These are phyloP conservation scores for Lepus townsendii DNA, from an alignment of 2,797 vertebrate species.

Conservation along the genomic window DNA sequence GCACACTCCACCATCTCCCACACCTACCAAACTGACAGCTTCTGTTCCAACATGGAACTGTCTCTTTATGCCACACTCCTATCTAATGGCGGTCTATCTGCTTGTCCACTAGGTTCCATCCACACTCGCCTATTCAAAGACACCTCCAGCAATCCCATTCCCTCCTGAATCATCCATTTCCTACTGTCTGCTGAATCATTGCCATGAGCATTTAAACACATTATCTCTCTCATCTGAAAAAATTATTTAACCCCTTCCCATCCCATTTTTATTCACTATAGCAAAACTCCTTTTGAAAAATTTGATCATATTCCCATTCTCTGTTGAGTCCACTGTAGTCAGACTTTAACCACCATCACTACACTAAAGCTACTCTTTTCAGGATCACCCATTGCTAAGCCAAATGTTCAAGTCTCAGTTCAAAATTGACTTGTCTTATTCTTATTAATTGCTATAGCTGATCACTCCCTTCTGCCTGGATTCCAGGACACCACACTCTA, in stretches of 20 bases:
- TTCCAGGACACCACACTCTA: background rate
- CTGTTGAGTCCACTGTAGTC: background rate
- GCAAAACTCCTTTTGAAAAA: background rate
- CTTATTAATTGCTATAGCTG: background rate
- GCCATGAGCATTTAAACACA: background rate
- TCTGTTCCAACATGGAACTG: background rate
- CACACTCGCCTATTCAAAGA: background rate
- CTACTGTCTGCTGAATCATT: constrained; percentile 17
- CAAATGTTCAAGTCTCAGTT: background rate
- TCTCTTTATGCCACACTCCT: background rate
- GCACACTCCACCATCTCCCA: background rate
- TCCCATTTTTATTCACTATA: constrained; percentile 7
- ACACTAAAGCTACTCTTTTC: constrained; percentile 30
- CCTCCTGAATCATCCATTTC: background rate
- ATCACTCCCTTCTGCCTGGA: background rate
- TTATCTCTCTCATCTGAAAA: constrained; percentile 24
- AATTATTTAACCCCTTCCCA: background rate
- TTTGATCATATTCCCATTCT: background rate
- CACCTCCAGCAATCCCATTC: background rate
- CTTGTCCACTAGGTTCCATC: background rate
- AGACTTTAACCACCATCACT: background rate
- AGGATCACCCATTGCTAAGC: background rate
- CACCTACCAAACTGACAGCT: background rate
- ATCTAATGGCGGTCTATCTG: background rate
- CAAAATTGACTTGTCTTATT: background rate